Percentiles rank a stretch among this genome's conserved stretches.
Evolutionary conservation across 2,113 vertebrate species (phyloP).

Genomic region (Mustela nigripes): DNA sequence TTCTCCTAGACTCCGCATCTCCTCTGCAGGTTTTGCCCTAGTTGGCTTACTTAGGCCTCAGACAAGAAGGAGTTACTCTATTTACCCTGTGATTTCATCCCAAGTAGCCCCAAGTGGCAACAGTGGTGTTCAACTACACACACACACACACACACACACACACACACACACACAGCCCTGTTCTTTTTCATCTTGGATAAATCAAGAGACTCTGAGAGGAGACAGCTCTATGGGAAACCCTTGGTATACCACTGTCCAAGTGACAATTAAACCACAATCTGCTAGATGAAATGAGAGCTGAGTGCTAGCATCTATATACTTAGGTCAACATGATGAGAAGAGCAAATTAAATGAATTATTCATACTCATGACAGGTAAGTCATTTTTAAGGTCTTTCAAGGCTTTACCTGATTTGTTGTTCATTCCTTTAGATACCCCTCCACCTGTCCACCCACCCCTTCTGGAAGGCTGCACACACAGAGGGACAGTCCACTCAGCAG

Average conservation of each 20-base stretch:
- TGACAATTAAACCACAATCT: not conserved
- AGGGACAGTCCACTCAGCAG: not conserved
- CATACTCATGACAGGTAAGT: not conserved
- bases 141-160: not conserved
- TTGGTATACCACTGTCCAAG: no score
- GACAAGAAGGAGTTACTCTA: not conserved
- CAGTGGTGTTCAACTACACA: not conserved
- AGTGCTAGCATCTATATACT: not conserved
- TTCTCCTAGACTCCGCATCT: not conserved
- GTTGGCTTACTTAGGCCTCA: not conserved
- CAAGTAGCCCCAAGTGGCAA: not conserved
- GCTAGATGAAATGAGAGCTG: not conserved
- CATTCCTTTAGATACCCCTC: not conserved
- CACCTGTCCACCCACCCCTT: no score
- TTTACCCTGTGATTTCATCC: not conserved
- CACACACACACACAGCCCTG: not conserved
- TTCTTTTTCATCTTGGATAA: not conserved
- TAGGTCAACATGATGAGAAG: not conserved
- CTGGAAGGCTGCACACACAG: not conserved
- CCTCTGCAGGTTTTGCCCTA: no score
- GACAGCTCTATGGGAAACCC: not conserved
- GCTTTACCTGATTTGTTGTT: not conserved
- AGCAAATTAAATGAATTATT: not conserved
- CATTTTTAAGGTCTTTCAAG: not conserved
- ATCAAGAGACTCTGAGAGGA: not conserved